Base-by-base conservation (phyloP, 2,888 invertebrate species). In the Dendrolimus houi region DNA sequence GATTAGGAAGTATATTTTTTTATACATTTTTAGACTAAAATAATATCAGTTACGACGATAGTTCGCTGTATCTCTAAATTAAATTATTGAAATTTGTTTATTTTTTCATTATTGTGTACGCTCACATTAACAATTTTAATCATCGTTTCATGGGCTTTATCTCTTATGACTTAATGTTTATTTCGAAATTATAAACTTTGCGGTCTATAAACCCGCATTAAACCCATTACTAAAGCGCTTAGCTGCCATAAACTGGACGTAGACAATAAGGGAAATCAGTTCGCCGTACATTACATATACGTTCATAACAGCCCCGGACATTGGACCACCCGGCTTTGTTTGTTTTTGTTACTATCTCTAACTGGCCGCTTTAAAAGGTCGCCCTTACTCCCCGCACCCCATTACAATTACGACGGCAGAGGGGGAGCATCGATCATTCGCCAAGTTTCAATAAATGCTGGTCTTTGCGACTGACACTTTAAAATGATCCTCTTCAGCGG, bases 291-390 rank as follows among this genome's bases (percentile, higher is more conserved):
- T 47, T 12, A 47, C 66, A 66, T 64, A 61, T 68, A 75, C 71
- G 63, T 58, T 63, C 61, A 67, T 66, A 64, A 61, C 62, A 62
- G 62, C 58, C 58, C 69, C 63, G 66, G 64, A 60, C 61, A 61
- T 62, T 59, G 67, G 81, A 77, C 83, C 82, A 81, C 80, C 81
- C 79, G 65, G 74, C 61, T 72, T 68, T 78, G 74, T 81, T 80
- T 81, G 79, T 79, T 80, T 79, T 78, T 75, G 71, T 74, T 75
- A 68, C 66, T 62, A 62, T 67, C 63, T 66, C 65, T 69, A 71
- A 72, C 74, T 68, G 66, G 68, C 64, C 64, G 61, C 62, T 57
- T 66, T 66, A 58, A 58, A 65, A 66, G 71, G 62, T 55, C 65
- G 59, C 47, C 67, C 60, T 52, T 62, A 60, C 62, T 67, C 64